Base-by-base conservation (phyloP, 2,888 invertebrate species). In the Latrodectus hesperus region DNA sequence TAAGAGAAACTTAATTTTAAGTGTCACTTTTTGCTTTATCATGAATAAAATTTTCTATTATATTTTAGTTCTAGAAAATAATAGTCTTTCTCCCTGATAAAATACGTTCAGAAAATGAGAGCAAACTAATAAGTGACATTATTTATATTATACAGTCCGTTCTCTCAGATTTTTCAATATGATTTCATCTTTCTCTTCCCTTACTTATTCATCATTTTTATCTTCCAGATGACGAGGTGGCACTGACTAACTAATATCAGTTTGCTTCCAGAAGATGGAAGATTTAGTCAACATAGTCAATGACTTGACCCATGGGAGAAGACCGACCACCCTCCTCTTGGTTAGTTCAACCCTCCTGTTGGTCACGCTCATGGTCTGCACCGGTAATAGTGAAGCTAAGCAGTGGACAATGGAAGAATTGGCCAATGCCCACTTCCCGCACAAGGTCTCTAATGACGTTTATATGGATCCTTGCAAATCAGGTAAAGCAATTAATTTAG, bases 381-480 rank as follows among this genome's bases (percentile, higher is more conserved):
- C 70, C 8, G 52, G 26, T 8, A 53, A 79, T n/a, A 70, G 67
- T 8, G 76, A 89, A 16, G 86, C 89, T 49, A 83, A 76, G 55
- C 86, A 86, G 75, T 86, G 82, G 78, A 86, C 86, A 1, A 84
- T 87, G 64, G 86, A 89, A 22, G 89, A 89, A 64, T 68, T 89
- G 65, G n/a, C 79, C 9, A 64, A 82, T 49, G 70, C 79, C 26
- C 75, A 51, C 8, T 84, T 82, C 17, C 85, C 83, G 6, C 85
- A 84, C n/a, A 82, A 68, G 70, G 88, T 89, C n/a, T 88, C 89
- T 22, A 84, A 87, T 53, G 89, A 89, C 55, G 84, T 88, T 49
- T 89, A 89, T 53, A 60, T 89, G 67, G 89, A 89, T 73, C 89
- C 88, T 49, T 89, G 88, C 82, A 89, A 89, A 64, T 87, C 89